A percentile compares a stretch with the other conserved stretches of the same genome.
These are phyloP conservation scores for Charadrius vociferus DNA, from an alignment of 2,113 vertebrate species.

Conservation along the genomic window DNA sequence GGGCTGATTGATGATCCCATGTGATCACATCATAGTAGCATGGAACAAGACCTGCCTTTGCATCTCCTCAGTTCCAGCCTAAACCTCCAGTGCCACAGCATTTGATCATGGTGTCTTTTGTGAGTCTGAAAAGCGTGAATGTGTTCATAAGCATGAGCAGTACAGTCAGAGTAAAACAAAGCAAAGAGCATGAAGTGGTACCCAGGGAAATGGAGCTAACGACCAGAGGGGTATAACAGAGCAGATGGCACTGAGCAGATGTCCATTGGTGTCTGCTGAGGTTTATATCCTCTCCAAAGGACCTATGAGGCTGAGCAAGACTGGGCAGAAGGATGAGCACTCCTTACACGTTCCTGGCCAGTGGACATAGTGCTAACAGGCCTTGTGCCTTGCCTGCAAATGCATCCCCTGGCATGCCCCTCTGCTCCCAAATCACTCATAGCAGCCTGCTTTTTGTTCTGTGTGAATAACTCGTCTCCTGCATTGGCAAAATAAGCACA, in stretches of 20 bases:
- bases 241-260: slow-evolving; percentile 20
- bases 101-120: not conserved
- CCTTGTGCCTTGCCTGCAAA: not conserved
- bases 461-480: not conserved
- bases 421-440: not conserved
- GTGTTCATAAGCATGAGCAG: not conserved
- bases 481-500: not conserved
- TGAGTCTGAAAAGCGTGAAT: not conserved
- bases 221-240: not conserved
- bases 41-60: not conserved
- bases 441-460: not conserved
- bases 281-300: not conserved
- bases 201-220: not conserved
- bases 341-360: not conserved
- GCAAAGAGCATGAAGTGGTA: not conserved
- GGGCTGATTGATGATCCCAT: not conserved
- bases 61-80: not conserved
- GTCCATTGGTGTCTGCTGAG: not conserved
- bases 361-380: not conserved
- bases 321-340: not conserved
- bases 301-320: not conserved
- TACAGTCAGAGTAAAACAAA: not conserved
- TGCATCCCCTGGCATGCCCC: not conserved
- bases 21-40: not conserved
- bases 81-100: not conserved